phyloP scores from a whole-genome alignment of 2,888 invertebrate genomes.

The Nematopogon swammerdamellus region DNA sequence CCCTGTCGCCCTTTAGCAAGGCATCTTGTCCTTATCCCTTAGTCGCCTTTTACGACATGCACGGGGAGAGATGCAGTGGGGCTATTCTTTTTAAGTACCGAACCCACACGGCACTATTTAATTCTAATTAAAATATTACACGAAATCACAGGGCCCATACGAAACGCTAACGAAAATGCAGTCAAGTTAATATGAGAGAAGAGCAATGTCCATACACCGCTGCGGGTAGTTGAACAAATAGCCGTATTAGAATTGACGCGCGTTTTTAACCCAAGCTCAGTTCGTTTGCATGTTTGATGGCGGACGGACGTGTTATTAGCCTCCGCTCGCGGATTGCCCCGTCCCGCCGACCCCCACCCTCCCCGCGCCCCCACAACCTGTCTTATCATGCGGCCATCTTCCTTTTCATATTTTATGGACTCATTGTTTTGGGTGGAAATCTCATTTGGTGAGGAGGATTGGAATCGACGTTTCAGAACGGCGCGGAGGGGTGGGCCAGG shows the following conservation, averaged over 20 bases:
- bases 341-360: constrained; percentile 13
- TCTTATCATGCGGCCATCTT: background rate
- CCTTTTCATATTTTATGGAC: background rate
- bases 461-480: constrained; percentile 50
- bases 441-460: constrained; percentile 17
- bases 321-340: constrained; percentile 17
- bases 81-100: too few relatives aligned
- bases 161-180: too few relatives aligned
- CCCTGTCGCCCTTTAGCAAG: too few relatives aligned
- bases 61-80: too few relatives aligned
- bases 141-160: too few relatives aligned
- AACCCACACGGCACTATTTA: too few relatives aligned
- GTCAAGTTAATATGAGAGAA: too few relatives aligned
- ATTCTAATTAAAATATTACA: too few relatives aligned
- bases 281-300: background rate
- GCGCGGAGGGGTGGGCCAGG: constrained; percentile 24
- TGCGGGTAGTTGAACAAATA: background rate
- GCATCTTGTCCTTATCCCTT: too few relatives aligned
- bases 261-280: background rate
- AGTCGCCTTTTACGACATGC: too few relatives aligned
- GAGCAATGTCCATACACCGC: background rate
- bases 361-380: constrained; percentile 15
- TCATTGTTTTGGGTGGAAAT: background rate
- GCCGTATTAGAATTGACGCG: background rate
- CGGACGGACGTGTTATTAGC: constrained; percentile 42